phyloP scores from a whole-genome alignment of 2,113 vertebrate genomes.

The Myrmecophaga tridactyla region DNA sequence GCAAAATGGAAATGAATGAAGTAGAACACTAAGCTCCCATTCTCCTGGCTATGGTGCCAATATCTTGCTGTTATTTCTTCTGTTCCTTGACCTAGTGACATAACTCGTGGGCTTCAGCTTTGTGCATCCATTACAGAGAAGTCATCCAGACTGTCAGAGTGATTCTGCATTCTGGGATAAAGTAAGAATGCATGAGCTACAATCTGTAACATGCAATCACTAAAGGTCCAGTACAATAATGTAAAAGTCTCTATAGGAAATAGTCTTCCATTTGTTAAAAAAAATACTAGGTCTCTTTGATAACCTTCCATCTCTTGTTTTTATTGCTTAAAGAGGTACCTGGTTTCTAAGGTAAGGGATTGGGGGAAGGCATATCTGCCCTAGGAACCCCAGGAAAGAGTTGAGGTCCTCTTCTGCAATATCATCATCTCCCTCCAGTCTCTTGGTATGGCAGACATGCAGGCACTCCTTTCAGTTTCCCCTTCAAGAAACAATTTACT shows the following conservation, averaged over 20 bases:
- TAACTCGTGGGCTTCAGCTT: neutral
- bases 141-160: neutral
- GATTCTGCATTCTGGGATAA: neutral
- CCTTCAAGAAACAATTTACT: neutral
- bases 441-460: neutral
- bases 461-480: neutral
- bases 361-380: neutral
- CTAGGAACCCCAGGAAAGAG: neutral
- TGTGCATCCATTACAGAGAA: neutral
- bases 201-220: neutral
- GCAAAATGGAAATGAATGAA: neutral
- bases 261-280: neutral
- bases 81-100: neutral
- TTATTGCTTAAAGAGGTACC: neutral
- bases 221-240: neutral
- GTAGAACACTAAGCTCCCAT: neutral
- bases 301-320: neutral
- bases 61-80: neutral
- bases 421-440: neutral
- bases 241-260: neutral
- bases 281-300: neutral
- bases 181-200: neutral
- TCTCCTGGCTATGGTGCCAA: neutral
- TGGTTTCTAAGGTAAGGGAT: neutral
- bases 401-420: neutral